Base-by-base conservation (phyloP, 1,140 invertebrate species). In the Lamellibrachia luymesi region DNA sequence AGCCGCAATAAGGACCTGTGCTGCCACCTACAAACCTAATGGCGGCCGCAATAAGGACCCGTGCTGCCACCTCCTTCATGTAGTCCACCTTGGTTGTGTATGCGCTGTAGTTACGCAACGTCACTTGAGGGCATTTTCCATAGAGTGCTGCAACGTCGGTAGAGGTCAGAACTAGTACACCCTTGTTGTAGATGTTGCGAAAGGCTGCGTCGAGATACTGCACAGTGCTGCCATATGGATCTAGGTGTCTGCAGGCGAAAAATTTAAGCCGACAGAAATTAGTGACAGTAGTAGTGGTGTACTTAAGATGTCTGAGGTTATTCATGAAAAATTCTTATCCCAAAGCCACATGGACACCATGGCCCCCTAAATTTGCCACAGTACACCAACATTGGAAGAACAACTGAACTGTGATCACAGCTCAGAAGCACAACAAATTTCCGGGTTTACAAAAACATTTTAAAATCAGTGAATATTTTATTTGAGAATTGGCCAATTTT, bases 51-150 rank as follows among this genome's bases (percentile, higher is more conserved):
- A 96, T 91, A 13, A 96, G 92, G 50, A 96, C 94, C 91, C 96
- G 94, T 4, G 95, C 95, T 92, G 96, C 96, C 51, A 96, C 64
- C 92, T 96, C 96, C 92, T 95, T 96, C 8, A 95, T 94, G 93
- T 96, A 96, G 64, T 95, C 96, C 51, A 95, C 96, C 93, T 96
- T 96, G 49, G 95, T 94, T 56, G 96, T 95, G 92, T 94, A 93
- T 13, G 96, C 96, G 80, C 94, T 94, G 94, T 95, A 96, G 89
- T 95, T 95, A 50, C 96, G 94, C 52, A 95, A 92, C 7, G 95
- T 95, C 17, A 95, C 95, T 91, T 96, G 95, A 22, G 95, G 92
- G 17, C 95, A 94, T 90, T 95, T 94, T 2, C 95, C 95, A 94
- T 96, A 96, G 27, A 96, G 94, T 1, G 95, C 93, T 89, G 95